phyloP scores from a whole-genome alignment of 1,140 invertebrate genomes.

The Microplitis demolitor region DNA sequence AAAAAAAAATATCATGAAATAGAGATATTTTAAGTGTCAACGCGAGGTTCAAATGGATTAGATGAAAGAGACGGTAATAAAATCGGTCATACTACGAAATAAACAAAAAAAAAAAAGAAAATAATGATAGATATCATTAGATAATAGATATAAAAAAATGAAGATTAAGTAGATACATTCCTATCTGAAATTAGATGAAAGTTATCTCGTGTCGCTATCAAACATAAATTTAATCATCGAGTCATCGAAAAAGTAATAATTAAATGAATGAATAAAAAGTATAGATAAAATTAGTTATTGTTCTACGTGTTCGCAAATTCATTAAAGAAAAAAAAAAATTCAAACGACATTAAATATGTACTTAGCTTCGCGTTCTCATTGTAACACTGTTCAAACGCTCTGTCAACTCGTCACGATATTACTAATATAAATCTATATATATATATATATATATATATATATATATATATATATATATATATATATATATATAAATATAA shows the following conservation, averaged over 20 bases:
- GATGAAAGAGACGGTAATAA: background rate
- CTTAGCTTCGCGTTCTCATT: conserved; percentile 22
- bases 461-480: background rate
- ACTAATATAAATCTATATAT: background rate
- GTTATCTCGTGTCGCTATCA: conserved; percentile 10
- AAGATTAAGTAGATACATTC: conserved; percentile 3
- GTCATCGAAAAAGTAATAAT: conserved; percentile 10
- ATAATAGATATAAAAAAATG: conserved; percentile 15
- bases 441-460: background rate
- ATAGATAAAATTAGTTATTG: conserved; percentile 5
- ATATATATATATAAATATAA: background rate
- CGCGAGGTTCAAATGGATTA: background rate
- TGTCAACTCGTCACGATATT: conserved; percentile 1
- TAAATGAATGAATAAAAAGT: background rate
- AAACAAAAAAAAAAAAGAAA: conserved; percentile 18
- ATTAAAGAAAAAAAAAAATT: background rate
- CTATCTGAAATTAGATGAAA: conserved; percentile 11
- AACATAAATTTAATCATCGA: conserved; percentile 23
- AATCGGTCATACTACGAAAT: conserved; percentile 19
- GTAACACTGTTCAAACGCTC: conserved; percentile 12
- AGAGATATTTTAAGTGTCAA: background rate
- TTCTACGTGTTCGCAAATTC: conserved; percentile 8
- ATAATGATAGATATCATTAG: conserved; percentile 27
- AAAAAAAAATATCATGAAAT: background rate
- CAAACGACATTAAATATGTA: conserved; percentile 10